These are phyloP conservation scores for Cercopithecus petaurista DNA, from an alignment of 2,797 vertebrate species.

Conservation along the genomic window DNA sequence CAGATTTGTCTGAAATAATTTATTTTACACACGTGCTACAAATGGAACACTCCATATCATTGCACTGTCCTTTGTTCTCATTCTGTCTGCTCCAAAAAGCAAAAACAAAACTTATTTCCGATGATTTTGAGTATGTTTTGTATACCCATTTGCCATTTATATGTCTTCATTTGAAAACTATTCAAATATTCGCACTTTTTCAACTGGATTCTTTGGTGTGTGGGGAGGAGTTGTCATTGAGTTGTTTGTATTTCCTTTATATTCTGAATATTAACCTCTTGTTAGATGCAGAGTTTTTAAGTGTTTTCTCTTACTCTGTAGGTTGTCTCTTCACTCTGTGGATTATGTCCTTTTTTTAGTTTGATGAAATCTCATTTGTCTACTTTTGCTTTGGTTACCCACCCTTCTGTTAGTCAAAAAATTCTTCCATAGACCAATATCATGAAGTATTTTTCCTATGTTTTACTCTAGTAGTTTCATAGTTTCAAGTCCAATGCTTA, in stretches of 20 bases:
- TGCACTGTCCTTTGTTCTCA: background rate
- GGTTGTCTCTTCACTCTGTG: background rate
- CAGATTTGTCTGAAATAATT: background rate
- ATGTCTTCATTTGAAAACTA: background rate
- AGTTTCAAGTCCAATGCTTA: background rate
- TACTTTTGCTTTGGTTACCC: background rate
- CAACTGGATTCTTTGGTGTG: background rate
- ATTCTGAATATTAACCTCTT: background rate
- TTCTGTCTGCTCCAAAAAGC: constrained; percentile 32
- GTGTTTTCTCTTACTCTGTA: background rate
- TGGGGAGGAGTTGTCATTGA: background rate
- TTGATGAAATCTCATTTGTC: background rate
- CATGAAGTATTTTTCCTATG: background rate
- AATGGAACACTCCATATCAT: background rate
- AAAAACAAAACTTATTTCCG: background rate
- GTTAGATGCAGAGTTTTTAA: background rate
- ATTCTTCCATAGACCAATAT: background rate
- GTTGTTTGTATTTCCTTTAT: background rate
- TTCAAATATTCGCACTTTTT: background rate
- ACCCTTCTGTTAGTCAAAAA: background rate
- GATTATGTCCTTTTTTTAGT: background rate
- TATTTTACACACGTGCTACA: background rate
- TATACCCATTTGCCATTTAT: background rate
- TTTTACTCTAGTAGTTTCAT: background rate
- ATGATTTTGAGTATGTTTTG: background rate